Percentiles rank a stretch among this genome's conserved stretches.
Evolutionary conservation across 2,113 vertebrate genomes (phyloP).

Genomic region (Neotoma lepida): DNA sequence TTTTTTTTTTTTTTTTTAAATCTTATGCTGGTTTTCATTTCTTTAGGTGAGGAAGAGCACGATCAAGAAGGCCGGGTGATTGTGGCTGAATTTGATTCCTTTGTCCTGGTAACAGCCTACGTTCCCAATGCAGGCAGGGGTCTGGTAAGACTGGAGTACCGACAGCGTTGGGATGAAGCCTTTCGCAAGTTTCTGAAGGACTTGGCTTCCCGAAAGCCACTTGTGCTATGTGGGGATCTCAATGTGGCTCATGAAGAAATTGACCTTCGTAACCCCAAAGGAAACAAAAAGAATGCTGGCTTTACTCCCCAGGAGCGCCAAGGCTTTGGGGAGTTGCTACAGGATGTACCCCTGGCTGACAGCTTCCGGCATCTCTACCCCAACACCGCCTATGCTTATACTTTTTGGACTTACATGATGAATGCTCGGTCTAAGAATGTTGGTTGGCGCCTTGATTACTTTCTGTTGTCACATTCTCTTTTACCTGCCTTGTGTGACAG

Average conservation of each 20-base stretch:
- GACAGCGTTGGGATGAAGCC: constrained; percentile 93
- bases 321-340: constrained; percentile 89
- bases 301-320: constrained; percentile 92
- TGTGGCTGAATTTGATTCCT: constrained; percentile 90
- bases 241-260: constrained; percentile 95
- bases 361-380: constrained; percentile 94
- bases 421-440: constrained; percentile 92
- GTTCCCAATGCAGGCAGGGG: constrained; percentile 92
- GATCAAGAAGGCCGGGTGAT: constrained; percentile 94
- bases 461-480: constrained; percentile 89
- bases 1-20: not conserved
- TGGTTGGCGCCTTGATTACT: constrained; percentile 95
- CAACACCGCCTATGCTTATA: constrained; percentile 88
- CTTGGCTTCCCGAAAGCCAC: constrained; percentile 89
- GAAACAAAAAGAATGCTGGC: constrained; percentile 93
- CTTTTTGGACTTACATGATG: constrained; percentile 98
- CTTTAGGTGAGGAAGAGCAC: constrained; percentile 92
- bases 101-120: constrained; percentile 91
- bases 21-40: not conserved
- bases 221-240: constrained; percentile 93
- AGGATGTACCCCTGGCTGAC: constrained; percentile 87
- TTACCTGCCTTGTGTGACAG: constrained; percentile 90
- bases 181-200: constrained; percentile 89
- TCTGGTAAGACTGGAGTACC: constrained; percentile 91
- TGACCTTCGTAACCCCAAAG: constrained; percentile 93